Base-by-base conservation (phyloP, 2,113 vertebrate genomes). In the Tetrao urogallus region DNA sequence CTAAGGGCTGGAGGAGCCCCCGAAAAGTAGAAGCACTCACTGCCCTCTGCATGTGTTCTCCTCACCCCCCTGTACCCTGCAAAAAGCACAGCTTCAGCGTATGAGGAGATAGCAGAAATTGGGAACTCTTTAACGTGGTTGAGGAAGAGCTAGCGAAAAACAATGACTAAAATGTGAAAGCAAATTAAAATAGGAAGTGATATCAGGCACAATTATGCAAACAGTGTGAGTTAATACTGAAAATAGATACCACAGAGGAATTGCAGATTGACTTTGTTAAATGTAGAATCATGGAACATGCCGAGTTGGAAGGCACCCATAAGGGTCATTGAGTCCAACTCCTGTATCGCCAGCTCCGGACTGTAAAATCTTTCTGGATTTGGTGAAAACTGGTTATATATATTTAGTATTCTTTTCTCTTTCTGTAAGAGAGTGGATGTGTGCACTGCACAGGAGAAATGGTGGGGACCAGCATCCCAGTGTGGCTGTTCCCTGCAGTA, bases 351-450 rank as follows among this genome's bases (percentile, higher is more conserved):
- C 64, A 52, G 2, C 38, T 52, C 22, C 48, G 61, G 40, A 7
- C 66, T 50, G 80, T 38, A 13, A 75, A 57, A 56, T 28, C 8
- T 14, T 30, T 82, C 64, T 22, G 6, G 70, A 4, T 16, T 10
- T 50, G 56, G 60, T 63, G 72, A 57, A 36, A 27, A 28, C 2
- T 1, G 76, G 50, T 54, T 28, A 10, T 21, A 11, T 8, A n/a
- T 73, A 1, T 25, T 40, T 57, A 34, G 21, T 0, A 0, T 64
- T 30, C 40, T 61, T 9, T 19, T 16, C n/a, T 40, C 4, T n/a
- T 47, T 9, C 15, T 15, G 0, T 15, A 1, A 17, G 36, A 58
- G 36, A 16, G 13, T 5, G 24, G 52, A 3, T 1, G 0, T 24
- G 43, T 47, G 56, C 54, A 14, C 1, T 54, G 57, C n/a, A 12